phyloP scores from a whole-genome alignment of 2,113 vertebrate genomes.

The Sigmodon hispidus region DNA sequence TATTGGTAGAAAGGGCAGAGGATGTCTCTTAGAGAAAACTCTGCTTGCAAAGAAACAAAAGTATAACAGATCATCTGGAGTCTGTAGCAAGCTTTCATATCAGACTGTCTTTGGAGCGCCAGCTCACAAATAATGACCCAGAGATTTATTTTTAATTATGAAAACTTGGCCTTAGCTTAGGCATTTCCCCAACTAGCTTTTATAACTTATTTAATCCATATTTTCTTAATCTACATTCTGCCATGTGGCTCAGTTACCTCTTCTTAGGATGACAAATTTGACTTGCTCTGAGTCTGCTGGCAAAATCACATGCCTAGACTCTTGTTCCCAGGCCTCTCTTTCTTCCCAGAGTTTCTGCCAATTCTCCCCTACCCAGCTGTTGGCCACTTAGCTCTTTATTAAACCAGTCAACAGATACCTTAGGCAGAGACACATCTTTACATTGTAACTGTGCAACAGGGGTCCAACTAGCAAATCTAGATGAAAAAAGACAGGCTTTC shows the following conservation, averaged over 20 bases:
- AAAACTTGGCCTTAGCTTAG: background rate
- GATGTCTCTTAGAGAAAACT: background rate
- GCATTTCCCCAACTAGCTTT: background rate
- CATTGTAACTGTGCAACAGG: background rate
- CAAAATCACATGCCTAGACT: rapidly evolving
- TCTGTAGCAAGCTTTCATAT: background rate
- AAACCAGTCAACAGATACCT: background rate
- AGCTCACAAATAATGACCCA: background rate
- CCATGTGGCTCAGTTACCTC: background rate
- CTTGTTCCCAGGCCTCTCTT: background rate
- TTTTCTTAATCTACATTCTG: background rate
- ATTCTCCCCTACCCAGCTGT: background rate
- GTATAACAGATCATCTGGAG: background rate
- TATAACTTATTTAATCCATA: background rate
- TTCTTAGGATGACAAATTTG: background rate
- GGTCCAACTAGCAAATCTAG: background rate
- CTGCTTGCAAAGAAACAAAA: background rate
- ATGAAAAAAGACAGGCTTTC: background rate
- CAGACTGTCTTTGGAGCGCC: background rate
- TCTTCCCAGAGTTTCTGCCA: background rate
- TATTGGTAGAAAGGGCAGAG: background rate
- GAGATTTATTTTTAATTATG: background rate
- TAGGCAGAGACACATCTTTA: background rate
- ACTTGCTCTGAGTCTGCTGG: background rate
- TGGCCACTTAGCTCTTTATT: background rate